Base-by-base conservation (phyloP, 2,888 invertebrate genomes). In the Tuberolachnus salignus region DNA sequence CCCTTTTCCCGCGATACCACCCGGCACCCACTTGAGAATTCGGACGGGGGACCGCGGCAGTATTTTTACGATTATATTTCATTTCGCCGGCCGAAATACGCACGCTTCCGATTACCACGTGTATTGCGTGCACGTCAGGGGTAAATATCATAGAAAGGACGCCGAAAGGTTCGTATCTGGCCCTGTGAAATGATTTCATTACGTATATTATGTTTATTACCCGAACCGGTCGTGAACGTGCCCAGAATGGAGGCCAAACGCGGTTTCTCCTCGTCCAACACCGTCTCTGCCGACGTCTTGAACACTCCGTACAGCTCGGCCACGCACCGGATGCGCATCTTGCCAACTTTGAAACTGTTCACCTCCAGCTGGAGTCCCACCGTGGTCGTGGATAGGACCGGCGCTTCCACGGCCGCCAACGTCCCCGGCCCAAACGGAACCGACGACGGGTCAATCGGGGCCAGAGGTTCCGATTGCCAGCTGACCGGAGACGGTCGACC, bases 231-330 rank as follows among this genome's bases (percentile, higher is more conserved):
- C 72, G 63, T 69, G 23, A 59, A 66, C 44, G 80, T 91, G 83
- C 91, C 91, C 83, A 92, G 86, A 83, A 92, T 92, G 80, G 92
- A 91, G 81, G 92, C 92, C 83, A 92, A 89, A 85, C 91, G 89
- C 81, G 92, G 92, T 84, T 90, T 90, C 85, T 92, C 92, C 87
- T 92, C 92, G 85, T 91, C 91, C 84, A 92, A 87, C 83, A 89
- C 87, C 82, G 89, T 86, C 85, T 90, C 90, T 75, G 89, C 88
- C 82, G 89, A 87, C 83, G 89, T 88, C 82, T 88, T 88, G 85
- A 92, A 91, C 83, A 91, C 87, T 85, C 90, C 89, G 87, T 91
- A 91, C 85, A 92, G 87, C 83, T 88, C 89, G 80, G 90, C 91
- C 83, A 89, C 88, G 85, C 92, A 92, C 83, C 89, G 88, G 82